phyloP scores from a whole-genome alignment of 2,113 vertebrate genomes.

The Labrus mixtus region DNA sequence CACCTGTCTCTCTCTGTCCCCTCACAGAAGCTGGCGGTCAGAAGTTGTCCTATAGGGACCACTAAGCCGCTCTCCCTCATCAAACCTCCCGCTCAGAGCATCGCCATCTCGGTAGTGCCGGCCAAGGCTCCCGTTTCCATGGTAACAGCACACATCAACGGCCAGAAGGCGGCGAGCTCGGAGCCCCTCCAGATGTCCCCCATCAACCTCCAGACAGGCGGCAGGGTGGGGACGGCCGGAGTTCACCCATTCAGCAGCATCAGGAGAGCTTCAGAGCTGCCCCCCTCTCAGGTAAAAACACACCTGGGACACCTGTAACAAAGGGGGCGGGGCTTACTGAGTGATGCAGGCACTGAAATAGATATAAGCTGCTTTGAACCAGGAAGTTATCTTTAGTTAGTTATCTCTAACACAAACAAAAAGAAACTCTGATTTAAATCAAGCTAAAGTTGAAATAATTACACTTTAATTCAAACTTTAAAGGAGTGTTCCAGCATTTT shows the following conservation, averaged over 20 bases:
- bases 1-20: not conserved
- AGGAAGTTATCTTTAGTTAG: too few relatives aligned
- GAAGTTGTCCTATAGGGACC: slow-evolving; percentile 85
- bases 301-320: too few relatives aligned
- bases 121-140: slow-evolving; percentile 87
- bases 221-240: slow-evolving; percentile 59
- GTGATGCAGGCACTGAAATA: too few relatives aligned
- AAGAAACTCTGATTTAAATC: too few relatives aligned
- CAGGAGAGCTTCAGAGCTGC: slow-evolving; percentile 78
- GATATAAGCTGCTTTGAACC: too few relatives aligned
- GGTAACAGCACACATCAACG: slow-evolving; percentile 89
- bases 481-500: too few relatives aligned
- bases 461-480: too few relatives aligned
- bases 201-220: slow-evolving; percentile 85
- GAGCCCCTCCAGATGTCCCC: slow-evolving; percentile 84
- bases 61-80: slow-evolving; percentile 85
- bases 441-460: too few relatives aligned
- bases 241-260: slow-evolving; percentile 72
- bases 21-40: slow-evolving; percentile 86
- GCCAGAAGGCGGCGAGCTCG: slow-evolving; percentile 81
- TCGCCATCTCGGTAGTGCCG: slow-evolving; percentile 86
- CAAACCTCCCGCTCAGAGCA: slow-evolving; percentile 82
- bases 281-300: slow-evolving; percentile 78
- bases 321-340: too few relatives aligned
- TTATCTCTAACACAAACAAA: too few relatives aligned